These are phyloP conservation scores for Montipora capricornis DNA, from an alignment of 64 coral and sea anemone genomes.

Conservation along the genomic window DNA sequence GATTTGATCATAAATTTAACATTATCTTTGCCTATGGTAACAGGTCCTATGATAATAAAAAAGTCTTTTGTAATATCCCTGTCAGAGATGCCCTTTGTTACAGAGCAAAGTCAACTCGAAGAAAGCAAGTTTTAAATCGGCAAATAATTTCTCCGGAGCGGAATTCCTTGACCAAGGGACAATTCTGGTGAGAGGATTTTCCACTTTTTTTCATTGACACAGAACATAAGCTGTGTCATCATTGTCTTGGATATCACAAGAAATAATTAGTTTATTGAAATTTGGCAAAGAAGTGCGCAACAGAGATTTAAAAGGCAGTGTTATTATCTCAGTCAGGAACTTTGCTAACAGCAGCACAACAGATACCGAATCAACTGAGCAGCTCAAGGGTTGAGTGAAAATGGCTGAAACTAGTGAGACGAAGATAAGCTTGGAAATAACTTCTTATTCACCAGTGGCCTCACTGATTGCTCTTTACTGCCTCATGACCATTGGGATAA, in stretches of 20 bases:
- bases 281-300: conserved; percentile 21
- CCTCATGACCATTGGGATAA: conserved; percentile 88
- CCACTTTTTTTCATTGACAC: neutral
- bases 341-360: neutral
- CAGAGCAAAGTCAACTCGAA: conserved; percentile 31
- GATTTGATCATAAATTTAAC: conserved; percentile 91
- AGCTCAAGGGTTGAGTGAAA: neutral
- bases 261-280: neutral
- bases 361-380: neutral
- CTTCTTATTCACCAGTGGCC: conserved; percentile 81
- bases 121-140: neutral
- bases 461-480: conserved; percentile 85
- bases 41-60: conserved; percentile 69
- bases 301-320: neutral
- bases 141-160: neutral
- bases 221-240: neutral
- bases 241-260: neutral
- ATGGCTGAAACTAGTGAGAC: conserved; percentile 39
- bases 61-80: conserved; percentile 87
- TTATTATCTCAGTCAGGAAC: neutral
- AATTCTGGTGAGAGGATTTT: neutral
- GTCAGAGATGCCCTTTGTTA: conserved; percentile 65
- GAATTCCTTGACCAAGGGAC: neutral
- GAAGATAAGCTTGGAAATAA: conserved; percentile 79
- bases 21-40: conserved; percentile 70